Evolutionary conservation across 2,113 vertebrate species (phyloP), one percentile per base, ranked within the genome.

Genomic region (Archocentrus centrarchus): DNA sequence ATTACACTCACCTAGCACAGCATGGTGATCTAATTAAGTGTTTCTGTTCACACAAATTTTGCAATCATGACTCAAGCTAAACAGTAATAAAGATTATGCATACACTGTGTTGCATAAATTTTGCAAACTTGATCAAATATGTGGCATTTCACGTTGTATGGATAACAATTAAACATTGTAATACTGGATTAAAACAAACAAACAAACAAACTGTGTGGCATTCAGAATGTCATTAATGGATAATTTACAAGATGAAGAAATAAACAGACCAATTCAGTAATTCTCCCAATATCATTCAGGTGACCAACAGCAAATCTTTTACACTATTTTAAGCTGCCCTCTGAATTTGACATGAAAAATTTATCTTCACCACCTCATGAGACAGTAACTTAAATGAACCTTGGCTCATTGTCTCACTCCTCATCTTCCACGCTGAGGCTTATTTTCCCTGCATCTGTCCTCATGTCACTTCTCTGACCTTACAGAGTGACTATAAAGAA

Each of bases 381-480:
- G 68, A 55, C 1, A 35, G 47, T 35, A 55, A 9, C 47, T 73
- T 73, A 73, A 55, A 73, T 35, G 68, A 73, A 35, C 47, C 68
- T n/a, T 35, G 50, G 11, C 18, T 73, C 68, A 55, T 73, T 73
- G 47, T 73, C 47, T 73, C 27, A 9, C 41, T 73, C 57, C 32
- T 8, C 5, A 3, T 50, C 50, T 53, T 18, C 59, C 37, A 18
- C 47, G 30, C 59, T 61, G 18, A 58, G 2, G 14, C 62, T 47
- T n/a, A 55, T 81, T 83, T 44, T 47, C 59, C 68, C 15, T 10
- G 22, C 59, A 27, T 64, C 5, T 62, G 55, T 83, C 80, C 35
- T 60, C 37, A 44, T 37, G 55, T 68, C 58, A 53, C 60, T 78
- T 37, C 35, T 17, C 17, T 83, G 47, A 76, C 80, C 53, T 78